phyloP scores from a whole-genome alignment of 2,888 invertebrate species.

The Drosophila trichaetosa region DNA sequence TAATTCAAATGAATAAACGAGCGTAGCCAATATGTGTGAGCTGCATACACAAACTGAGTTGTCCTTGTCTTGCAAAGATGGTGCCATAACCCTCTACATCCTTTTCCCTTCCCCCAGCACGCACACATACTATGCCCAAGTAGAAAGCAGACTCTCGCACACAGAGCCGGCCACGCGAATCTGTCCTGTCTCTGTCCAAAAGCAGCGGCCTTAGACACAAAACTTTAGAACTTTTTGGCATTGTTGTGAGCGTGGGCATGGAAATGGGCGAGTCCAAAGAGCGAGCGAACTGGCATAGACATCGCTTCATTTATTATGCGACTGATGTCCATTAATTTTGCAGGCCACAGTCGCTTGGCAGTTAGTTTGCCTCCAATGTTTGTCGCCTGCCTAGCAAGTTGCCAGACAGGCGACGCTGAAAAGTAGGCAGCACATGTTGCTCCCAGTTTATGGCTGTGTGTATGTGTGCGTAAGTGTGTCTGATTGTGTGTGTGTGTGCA shows the following conservation, averaged over 20 bases:
- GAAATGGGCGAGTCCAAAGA: conserved; percentile 42
- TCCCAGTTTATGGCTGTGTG: conserved; percentile 6
- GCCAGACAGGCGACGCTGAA: conserved; percentile 47
- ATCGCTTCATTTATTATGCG: conserved; percentile 82
- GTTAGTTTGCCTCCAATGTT: conserved; percentile 35
- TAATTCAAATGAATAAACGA: conserved; percentile 82
- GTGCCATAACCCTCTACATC: not conserved
- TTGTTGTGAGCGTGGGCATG: conserved; percentile 43
- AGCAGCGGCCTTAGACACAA: conserved; percentile 44
- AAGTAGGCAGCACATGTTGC: conserved; percentile 63
- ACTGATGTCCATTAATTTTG: conserved; percentile 79
- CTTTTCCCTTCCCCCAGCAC: not conserved
- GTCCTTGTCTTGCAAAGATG: conserved; percentile 33
- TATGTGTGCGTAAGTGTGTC: conserved; percentile 1
- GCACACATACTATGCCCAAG: not conserved
- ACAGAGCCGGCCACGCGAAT: conserved; percentile 30
- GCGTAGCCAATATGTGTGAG: conserved; percentile 71
- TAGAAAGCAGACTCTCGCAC: not conserved
- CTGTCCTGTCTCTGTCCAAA: conserved; percentile 26
- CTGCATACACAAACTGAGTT: conserved; percentile 77
- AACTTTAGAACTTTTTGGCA: conserved; percentile 59
- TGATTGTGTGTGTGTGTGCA: conserved; percentile 26
- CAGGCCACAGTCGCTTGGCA: conserved; percentile 61
- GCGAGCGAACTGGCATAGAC: conserved; percentile 31
- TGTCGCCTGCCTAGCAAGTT: conserved; percentile 34